Conservation (phyloP, 2,113 vertebrate species). For the Furnarius figulus region DNA sequence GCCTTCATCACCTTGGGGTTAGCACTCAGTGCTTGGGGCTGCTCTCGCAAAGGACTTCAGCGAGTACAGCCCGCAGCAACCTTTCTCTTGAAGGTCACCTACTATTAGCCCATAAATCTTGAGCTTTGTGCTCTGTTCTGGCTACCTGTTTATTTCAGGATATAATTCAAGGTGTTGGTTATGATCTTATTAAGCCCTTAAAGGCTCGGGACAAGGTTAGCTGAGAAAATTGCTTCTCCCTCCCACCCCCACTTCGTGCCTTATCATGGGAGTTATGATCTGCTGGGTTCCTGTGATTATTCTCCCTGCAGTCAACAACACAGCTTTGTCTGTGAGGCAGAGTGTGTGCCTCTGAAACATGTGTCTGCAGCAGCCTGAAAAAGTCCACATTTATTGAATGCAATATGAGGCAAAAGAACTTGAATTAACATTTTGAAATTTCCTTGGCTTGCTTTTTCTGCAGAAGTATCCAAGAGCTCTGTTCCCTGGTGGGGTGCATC, state of each 20-base stretch:
- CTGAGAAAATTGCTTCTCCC: conserved; percentile 58
- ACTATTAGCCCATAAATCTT: conserved; percentile 51
- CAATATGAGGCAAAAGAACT: background rate
- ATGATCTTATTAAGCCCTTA: conserved; percentile 37
- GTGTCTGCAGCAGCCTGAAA: background rate
- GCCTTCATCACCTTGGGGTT: background rate
- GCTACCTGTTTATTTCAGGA: conserved; percentile 61
- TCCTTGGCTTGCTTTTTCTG: background rate
- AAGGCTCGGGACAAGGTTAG: conserved; percentile 46
- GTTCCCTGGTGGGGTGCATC: background rate
- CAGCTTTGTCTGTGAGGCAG: background rate
- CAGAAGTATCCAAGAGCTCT: background rate
- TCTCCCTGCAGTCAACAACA: background rate
- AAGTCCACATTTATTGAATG: background rate
- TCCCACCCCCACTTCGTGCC: background rate
- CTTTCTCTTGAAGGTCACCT: conserved; percentile 44
- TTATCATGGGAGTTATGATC: background rate
- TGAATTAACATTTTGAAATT: background rate
- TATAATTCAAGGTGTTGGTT: conserved; percentile 59
- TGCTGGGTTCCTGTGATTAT: conserved; percentile 18
- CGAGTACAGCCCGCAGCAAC: background rate
- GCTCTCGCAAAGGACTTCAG: background rate
- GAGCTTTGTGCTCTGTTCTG: conserved; percentile 1
- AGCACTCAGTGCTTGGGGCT: background rate
- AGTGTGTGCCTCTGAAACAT: background rate